Evolutionary conservation across 2,888 invertebrate genomes (phyloP).

Genomic region (Tetragnatha montana): DNA sequence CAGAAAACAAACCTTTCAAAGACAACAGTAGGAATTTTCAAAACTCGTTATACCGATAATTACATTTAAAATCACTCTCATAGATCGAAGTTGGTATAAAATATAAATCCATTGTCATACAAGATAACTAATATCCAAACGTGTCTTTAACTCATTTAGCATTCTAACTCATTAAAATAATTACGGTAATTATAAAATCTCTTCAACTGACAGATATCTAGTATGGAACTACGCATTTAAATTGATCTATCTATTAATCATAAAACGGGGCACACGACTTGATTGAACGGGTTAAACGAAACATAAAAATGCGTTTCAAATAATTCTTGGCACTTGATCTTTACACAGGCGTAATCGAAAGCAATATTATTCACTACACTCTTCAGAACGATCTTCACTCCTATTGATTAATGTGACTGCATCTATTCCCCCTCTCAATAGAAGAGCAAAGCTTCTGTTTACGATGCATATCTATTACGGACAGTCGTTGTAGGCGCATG

Average conservation of each 20-base stretch:
- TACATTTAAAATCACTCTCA: no score
- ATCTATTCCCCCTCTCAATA: background rate
- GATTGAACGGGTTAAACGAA: background rate
- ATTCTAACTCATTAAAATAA: no score
- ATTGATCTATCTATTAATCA: background rate
- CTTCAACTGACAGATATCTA: background rate
- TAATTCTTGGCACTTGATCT: background rate
- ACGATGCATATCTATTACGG: background rate
- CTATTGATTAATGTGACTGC: background rate
- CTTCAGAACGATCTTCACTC: background rate
- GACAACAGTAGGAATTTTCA: no score
- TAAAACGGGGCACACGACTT: background rate
- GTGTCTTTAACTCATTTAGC: no score
- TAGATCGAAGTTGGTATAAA: no score
- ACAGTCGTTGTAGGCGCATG: background rate
- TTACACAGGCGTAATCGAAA: background rate
- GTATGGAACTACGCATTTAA: background rate
- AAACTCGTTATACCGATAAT: no score
- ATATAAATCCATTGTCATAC: no score
- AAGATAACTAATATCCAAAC: no score
- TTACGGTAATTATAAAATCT: background rate
- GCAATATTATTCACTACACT: background rate
- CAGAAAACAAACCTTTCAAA: no score
- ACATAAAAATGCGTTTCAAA: background rate
- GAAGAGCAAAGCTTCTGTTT: constrained; percentile 8